phyloP scores from a whole-genome alignment of 1,140 invertebrate genomes.

The Psix sp. region DNA sequence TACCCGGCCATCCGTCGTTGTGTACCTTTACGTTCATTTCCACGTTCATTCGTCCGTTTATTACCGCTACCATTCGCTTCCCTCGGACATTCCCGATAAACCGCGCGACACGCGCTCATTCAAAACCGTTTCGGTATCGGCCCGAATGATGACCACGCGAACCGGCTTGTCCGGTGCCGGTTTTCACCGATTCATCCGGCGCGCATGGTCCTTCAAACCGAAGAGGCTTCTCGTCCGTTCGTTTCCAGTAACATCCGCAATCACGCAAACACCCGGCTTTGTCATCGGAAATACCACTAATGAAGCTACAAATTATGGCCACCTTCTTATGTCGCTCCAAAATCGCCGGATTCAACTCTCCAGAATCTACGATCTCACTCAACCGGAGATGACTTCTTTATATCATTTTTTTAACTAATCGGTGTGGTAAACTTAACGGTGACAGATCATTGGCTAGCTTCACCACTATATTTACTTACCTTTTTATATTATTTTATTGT shows the following conservation, averaged over 20 bases:
- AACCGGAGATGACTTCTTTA: too few relatives aligned
- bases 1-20: constrained; percentile 76
- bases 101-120: constrained; percentile 47
- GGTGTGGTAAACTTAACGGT: too few relatives aligned
- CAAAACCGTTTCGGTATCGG: constrained; percentile 62
- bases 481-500: too few relatives aligned
- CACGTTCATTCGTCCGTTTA: constrained; percentile 65
- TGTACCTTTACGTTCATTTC: constrained; percentile 62
- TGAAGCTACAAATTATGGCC: constrained; percentile 28
- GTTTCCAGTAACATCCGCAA: constrained; percentile 26
- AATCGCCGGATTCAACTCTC: too few relatives aligned
- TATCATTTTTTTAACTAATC: too few relatives aligned
- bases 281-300: constrained; percentile 20
- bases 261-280: neutral
- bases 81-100: constrained; percentile 38
- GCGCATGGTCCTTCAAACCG: constrained; percentile 4
- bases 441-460: too few relatives aligned
- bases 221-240: constrained; percentile 8
- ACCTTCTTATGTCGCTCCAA: constrained; percentile 5
- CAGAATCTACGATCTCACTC: too few relatives aligned
- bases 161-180: constrained; percentile 52
- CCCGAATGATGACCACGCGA: constrained; percentile 30
- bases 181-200: constrained; percentile 59
- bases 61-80: constrained; percentile 59
- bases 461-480: too few relatives aligned